Percentiles rank a stretch among this genome's conserved stretches.
These are phyloP conservation scores for Heteractis magnifica DNA, from an alignment of 92 coral and sea anemone genomes.

Conservation along the genomic window DNA sequence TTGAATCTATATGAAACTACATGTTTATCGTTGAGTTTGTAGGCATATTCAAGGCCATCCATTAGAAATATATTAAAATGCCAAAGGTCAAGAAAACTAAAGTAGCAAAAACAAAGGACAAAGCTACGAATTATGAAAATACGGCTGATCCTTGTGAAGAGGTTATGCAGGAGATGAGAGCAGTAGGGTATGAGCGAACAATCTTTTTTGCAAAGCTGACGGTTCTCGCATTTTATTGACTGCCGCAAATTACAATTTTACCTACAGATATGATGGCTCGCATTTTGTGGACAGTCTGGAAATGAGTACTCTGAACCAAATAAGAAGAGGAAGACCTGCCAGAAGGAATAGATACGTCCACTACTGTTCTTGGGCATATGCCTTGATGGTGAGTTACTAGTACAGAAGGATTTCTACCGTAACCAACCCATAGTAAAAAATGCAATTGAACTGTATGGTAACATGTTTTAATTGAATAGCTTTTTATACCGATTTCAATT, in stretches of 20 bases:
- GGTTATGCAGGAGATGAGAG: neutral
- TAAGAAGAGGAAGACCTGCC: slow-evolving; percentile 25
- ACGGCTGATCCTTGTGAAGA: neutral
- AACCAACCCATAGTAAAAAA: too few species aligned
- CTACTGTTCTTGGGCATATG: slow-evolving; percentile 34
- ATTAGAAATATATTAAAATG: too few species aligned
- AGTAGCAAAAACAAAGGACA: neutral
- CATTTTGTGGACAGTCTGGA: slow-evolving; percentile 9
- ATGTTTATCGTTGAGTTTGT: too few species aligned
- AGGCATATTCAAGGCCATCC: too few species aligned
- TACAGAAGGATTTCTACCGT: neutral
- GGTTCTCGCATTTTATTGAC: too few species aligned
- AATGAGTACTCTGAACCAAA: slow-evolving; percentile 8
- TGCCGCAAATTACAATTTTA: too few species aligned
- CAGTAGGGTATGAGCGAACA: neutral
- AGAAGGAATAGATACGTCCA: slow-evolving; percentile 31
- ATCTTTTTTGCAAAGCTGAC: neutral
- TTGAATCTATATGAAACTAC: too few species aligned
- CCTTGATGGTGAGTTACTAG: slow-evolving; percentile 21
- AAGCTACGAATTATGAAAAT: neutral
- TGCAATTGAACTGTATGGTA: too few species aligned
- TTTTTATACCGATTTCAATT: too few species aligned
- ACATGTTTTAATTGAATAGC: too few species aligned
- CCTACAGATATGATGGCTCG: slow-evolving; percentile 20
- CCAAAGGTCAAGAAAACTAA: neutral